Evolutionary conservation across 2,797 vertebrate genomes (phyloP), one percentile per base, ranked within the genome.

Genomic region (Thunnus albacares): DNA sequence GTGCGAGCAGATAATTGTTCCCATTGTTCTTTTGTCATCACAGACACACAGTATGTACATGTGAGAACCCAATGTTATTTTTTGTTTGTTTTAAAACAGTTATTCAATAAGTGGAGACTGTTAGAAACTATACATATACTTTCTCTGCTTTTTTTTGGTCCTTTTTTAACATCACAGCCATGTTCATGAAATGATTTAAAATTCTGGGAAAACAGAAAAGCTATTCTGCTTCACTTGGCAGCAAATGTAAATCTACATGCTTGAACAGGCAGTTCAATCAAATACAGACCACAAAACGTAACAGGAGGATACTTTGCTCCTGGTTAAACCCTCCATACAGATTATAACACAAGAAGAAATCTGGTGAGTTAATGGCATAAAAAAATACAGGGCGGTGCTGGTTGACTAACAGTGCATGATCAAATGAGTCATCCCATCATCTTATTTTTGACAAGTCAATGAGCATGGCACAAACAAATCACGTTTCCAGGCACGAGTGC

Each of bases 1-100:
- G 84, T 85, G 85, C 80, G 66, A 84, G 53, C 57, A 78, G 75
- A 81, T 89, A 91, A 89, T 87, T 87, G 66, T 79, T 90, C 69
- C 86, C 82, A 87, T 47, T 1, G 3, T 33, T 33, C 64, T 79
- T 82, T 78, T 77, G 56, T 85, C 64, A 76, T 73, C 55, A 45
- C 28, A 62, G 59, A 74, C 71, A 79, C 79, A 74, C 87, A 66
- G 76, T 68, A 70, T 75, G 5, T 67, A 75, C 75, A 57, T 2
- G 6, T 9, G 35, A 10, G 33, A 5, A 51, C 77, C 57, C 45
- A 64, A 57, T 69, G 64, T 78, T 35, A 0, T 56, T 45, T 51
- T 24, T 71, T 63, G 64, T 22, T 57, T 55, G 41, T 49, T 68
- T 78, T 52, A 59, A 76, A 81, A 17, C 1, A 38, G n/a, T 73